Conservation (phyloP, 2,113 vertebrate species). For the Oreochromis niloticus region DNA sequence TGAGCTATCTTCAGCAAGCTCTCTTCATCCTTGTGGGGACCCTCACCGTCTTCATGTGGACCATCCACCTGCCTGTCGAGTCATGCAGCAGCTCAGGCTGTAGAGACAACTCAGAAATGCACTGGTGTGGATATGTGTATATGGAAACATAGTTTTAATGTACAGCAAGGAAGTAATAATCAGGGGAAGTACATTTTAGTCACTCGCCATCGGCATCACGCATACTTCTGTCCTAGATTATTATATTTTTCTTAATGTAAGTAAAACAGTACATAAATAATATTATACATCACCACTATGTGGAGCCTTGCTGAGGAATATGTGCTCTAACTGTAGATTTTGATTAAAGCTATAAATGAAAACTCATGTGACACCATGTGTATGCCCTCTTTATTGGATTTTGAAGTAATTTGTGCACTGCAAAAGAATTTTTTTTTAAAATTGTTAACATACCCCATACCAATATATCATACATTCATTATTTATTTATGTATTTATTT, state of each 20-base stretch:
- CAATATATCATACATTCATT: neutral
- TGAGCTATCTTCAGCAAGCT: neutral
- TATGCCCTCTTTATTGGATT: neutral
- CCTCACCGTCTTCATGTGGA: neutral
- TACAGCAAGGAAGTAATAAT: constrained; percentile 77
- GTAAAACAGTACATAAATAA: constrained; percentile 10
- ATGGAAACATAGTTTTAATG: constrained; percentile 66
- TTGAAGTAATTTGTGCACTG: neutral
- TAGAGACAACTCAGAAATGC: constrained; percentile 62
- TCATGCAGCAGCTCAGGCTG: constrained; percentile 15
- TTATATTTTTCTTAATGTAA: constrained; percentile 54
- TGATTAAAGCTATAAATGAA: constrained; percentile 62
- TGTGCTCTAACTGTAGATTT: constrained; percentile 51
- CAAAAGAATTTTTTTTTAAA: neutral
- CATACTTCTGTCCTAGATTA: neutral
- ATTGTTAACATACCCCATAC: neutral
- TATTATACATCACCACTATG: constrained; percentile 36
- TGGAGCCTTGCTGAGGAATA: constrained; percentile 40
- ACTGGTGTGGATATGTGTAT: constrained; percentile 75
- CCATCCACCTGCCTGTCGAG: neutral
- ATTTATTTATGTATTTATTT: neutral
- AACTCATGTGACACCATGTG: neutral
- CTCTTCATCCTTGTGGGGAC: neutral
- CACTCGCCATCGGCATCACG: neutral
- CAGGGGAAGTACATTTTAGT: neutral